phyloP scores from a whole-genome alignment of 30 jellyfish, hydroid and myxozoan genomes.

The Pelagia noctiluca region DNA sequence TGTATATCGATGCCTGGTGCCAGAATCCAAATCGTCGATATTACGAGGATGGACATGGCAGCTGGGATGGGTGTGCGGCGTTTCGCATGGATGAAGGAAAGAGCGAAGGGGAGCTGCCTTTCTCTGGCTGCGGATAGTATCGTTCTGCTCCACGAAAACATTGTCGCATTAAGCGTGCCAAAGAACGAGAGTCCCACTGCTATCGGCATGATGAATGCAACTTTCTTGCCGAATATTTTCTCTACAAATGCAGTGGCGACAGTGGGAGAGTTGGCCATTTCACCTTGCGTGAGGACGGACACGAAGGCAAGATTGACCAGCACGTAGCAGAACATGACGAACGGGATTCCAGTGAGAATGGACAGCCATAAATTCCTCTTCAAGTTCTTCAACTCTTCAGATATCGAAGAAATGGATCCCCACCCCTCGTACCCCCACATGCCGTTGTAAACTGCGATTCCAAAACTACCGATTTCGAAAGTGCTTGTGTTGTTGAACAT shows the following conservation, averaged over 20 bases:
- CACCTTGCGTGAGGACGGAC: not conserved
- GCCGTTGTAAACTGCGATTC: too few relatives aligned
- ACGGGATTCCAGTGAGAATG: slow-evolving; percentile 18
- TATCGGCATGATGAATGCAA: not conserved
- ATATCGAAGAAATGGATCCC: too few relatives aligned
- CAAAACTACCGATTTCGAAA: too few relatives aligned
- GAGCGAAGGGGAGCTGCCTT: slow-evolving; percentile 34
- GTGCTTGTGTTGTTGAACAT: too few relatives aligned
- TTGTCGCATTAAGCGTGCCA: not conserved
- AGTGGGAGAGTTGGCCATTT: slow-evolving; percentile 4
- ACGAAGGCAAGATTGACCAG: too few relatives aligned
- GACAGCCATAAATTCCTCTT: not conserved
- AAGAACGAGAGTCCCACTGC: slow-evolving; percentile 6
- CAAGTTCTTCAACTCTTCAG: too few relatives aligned
- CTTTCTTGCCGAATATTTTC: not conserved
- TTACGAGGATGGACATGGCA: not conserved
- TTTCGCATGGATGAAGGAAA: too few relatives aligned
- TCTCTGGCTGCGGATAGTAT: slow-evolving; percentile 30
- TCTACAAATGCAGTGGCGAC: slow-evolving; percentile 24
- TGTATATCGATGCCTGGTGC: not conserved
- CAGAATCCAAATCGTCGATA: not conserved
- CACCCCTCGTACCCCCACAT: too few relatives aligned
- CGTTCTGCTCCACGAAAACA: not conserved
- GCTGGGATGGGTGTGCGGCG: too few relatives aligned
- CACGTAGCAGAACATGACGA: too few relatives aligned